These are phyloP conservation scores for Muscicapa striata DNA, from an alignment of 2,797 vertebrate genomes.

Conservation along the genomic window DNA sequence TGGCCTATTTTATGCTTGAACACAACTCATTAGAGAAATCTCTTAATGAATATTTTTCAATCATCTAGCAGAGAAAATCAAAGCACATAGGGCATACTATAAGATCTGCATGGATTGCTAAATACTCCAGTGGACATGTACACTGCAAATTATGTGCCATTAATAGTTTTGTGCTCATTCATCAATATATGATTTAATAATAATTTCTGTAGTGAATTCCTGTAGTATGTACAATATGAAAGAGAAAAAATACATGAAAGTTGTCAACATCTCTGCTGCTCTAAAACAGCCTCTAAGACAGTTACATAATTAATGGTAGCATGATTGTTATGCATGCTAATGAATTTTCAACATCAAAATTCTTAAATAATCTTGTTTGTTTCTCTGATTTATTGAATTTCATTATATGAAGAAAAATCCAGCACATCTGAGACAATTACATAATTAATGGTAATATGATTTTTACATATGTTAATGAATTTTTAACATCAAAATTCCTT, in stretches of 20 bases:
- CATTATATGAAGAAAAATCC: not conserved
- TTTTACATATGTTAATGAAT: not conserved
- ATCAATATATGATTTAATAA: slow-evolving; percentile 25
- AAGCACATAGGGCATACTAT: slow-evolving; percentile 24
- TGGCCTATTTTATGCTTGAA: slow-evolving; percentile 63
- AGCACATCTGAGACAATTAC: not conserved
- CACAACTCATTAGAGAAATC: slow-evolving; percentile 56
- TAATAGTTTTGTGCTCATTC: slow-evolving; percentile 61
- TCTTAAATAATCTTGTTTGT: not conserved
- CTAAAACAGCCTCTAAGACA: not conserved
- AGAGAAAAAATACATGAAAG: not conserved
- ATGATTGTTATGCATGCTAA: not conserved
- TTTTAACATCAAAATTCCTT: not conserved
- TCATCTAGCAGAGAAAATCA: slow-evolving; percentile 47
- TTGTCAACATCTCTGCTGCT: not conserved
- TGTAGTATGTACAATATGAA: not conserved
- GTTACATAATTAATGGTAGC: not conserved
- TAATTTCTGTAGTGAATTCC: slow-evolving; percentile 7
- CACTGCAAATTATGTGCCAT: slow-evolving; percentile 4
- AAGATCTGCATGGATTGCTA: not conserved
- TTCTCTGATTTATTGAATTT: not conserved
- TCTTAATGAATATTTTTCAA: slow-evolving; percentile 64
- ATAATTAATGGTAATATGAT: not conserved
- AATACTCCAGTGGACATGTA: slow-evolving; percentile 17
- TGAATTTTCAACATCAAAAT: not conserved